These are phyloP conservation scores for Drosophila anomalata DNA, from an alignment of 2,888 invertebrate species.

Conservation along the genomic window DNA sequence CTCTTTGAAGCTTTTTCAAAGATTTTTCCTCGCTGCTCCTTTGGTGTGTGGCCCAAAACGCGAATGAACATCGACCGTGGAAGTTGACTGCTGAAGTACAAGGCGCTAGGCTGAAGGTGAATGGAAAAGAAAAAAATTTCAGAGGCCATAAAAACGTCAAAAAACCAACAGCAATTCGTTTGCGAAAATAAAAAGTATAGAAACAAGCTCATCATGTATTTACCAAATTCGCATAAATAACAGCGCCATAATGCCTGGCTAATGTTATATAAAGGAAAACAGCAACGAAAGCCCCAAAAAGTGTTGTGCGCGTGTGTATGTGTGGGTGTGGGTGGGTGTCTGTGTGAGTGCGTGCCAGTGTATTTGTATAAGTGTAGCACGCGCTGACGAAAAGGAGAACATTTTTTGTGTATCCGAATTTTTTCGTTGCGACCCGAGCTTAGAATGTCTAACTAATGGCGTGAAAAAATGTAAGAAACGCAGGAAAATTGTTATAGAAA, in stretches of 20 bases:
- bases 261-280: conserved; percentile 70
- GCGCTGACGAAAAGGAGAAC: conserved; percentile 63
- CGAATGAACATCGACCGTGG: conserved; percentile 84
- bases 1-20: conserved; percentile 43
- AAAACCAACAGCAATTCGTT: conserved; percentile 16
- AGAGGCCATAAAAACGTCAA: conserved; percentile 28
- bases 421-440: conserved; percentile 34
- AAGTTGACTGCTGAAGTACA: conserved; percentile 80
- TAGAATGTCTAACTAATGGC: conserved; percentile 17
- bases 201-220: conserved; percentile 1
- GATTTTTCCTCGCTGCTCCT: conserved; percentile 77
- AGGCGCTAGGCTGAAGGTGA: conserved; percentile 79
- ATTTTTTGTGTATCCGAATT: conserved; percentile 75
- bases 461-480: conserved; percentile 28
- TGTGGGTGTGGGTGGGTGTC: conserved; percentile 31
- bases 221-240: conserved; percentile 28
- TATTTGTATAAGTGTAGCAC: conserved; percentile 51
- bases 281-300: conserved; percentile 57
- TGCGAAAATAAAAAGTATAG: conserved; percentile 19
- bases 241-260: conserved; percentile 10
- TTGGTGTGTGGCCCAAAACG: conserved; percentile 79
- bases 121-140: conserved; percentile 46
- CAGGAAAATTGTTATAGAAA: conserved; percentile 19
- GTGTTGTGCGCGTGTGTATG: conserved; percentile 57
- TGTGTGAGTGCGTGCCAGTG: conserved; percentile 14